These are phyloP conservation scores for Galeopterus variegatus DNA, from an alignment of 2,113 vertebrate species.

Conservation along the genomic window DNA sequence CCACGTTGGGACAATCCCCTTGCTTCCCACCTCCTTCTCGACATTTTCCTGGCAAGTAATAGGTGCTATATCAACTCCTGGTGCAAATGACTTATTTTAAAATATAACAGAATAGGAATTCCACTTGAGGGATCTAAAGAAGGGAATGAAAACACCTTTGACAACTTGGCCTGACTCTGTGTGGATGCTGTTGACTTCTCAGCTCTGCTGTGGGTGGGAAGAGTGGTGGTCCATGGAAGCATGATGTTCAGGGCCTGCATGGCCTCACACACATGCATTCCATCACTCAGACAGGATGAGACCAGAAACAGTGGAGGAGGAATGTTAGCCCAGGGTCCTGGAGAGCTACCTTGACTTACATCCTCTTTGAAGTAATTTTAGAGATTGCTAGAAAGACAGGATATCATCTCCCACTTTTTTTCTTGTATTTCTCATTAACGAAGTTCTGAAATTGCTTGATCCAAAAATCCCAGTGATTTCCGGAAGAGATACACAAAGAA, in stretches of 20 bases:
- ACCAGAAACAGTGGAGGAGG: neutral
- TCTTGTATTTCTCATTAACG: neutral
- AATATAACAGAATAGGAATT: slow-evolving; percentile 18
- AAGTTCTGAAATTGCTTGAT: slow-evolving; percentile 2
- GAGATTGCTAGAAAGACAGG: slow-evolving; percentile 4
- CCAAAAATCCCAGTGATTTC: slow-evolving; percentile 15
- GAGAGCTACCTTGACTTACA: neutral
- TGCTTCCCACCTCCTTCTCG: neutral
- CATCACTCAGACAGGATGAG: neutral
- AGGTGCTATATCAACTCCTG: neutral
- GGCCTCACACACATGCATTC: neutral
- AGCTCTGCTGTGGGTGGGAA: neutral
- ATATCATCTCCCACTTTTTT: neutral
- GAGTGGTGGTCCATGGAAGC: neutral
- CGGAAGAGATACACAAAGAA: neutral
- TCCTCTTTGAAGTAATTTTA: slow-evolving; percentile 45
- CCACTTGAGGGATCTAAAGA: neutral
- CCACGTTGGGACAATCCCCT: neutral
- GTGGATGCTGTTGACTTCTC: neutral
- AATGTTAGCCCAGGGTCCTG: neutral
- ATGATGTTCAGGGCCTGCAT: neutral
- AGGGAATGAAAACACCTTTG: slow-evolving; percentile 50
- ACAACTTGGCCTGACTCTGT: neutral
- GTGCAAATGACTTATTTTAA: slow-evolving; percentile 52
- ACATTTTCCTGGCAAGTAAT: neutral